Conservation (phyloP, 2,797 vertebrate species). For the Sternotherus odoratus region DNA sequence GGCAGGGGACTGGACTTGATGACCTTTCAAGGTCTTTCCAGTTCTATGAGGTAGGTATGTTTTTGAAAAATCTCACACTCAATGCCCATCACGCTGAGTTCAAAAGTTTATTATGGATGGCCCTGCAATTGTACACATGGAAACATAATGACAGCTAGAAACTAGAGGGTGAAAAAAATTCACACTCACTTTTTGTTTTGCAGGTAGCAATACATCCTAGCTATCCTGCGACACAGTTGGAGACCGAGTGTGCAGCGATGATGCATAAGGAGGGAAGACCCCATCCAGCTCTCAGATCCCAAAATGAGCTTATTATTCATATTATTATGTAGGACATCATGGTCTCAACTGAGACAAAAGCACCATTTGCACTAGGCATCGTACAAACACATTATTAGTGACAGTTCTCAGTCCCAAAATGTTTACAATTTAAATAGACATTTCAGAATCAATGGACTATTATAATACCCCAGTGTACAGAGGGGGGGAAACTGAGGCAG, state of each 20-base stretch:
- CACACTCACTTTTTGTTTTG: background rate
- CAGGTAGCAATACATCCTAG: background rate
- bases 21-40: too few relatives aligned
- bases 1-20: too few relatives aligned
- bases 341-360: background rate
- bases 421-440: rapidly evolving
- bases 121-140: background rate
- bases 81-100: background rate
- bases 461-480: background rate
- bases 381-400: rapidly evolving
- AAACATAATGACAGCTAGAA: background rate
- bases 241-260: background rate
- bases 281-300: background rate
- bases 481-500: background rate
- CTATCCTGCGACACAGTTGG: background rate
- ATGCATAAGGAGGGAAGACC: background rate
- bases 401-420: rapidly evolving
- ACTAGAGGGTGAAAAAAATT: too few relatives aligned
- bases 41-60: too few relatives aligned
- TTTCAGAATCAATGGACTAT: background rate
- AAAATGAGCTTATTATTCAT: background rate
- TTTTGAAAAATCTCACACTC: background rate
- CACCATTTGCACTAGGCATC: rapidly evolving
- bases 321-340: background rate
- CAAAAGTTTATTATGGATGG: background rate